Evolutionary conservation across 2,797 vertebrate species (phyloP), one percentile per base, ranked within the genome.

Genomic region (Aphelocoma californica): DNA sequence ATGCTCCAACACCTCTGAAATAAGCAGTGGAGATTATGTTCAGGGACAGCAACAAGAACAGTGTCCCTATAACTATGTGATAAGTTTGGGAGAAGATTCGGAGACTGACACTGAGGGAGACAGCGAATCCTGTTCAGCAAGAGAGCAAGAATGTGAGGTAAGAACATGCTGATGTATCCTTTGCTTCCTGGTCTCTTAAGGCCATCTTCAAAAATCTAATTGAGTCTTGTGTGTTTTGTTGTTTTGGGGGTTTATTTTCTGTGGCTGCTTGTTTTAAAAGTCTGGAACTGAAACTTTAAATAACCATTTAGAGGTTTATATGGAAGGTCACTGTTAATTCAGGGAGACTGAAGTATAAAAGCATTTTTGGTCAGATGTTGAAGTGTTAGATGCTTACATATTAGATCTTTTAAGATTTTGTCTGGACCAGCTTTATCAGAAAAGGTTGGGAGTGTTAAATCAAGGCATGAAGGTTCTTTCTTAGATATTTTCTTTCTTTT

Each of bases 91-190:
- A n/a, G 99, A 99, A 1, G 99, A 99, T 75, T 99, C 99, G 0
- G 99, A 99, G 83, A 98, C 98, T 18, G 99, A 99, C 94, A 99
- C 99, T 0, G 99, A 99, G 66, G 98, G 98, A 14, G 99, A 99
- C 82, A 98, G 98, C 23, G 99, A 98, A 92, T 98, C 98, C 54
- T 99, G 97, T 91, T 98, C 98, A 38, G 99, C 98, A 96, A 98
- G 97, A 95, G 99, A 98, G 88, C 98, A 98, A 92, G 99, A 98
- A 31, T 99, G 98, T 85, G 99, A 99, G 99, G 99, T 99, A 74
- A 98, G 97, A 50, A n/a, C 34, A 53, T 72, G 12, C 12, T 40
- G 13, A 6, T 64, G 25, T 38, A 7, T 77, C 26, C 20, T 85
- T 89, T 57, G 20, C 42, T 91, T 81, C 42, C 34, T 12, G 23